phyloP scores from a whole-genome alignment of 2,888 invertebrate species.

The Molanna angustata region DNA sequence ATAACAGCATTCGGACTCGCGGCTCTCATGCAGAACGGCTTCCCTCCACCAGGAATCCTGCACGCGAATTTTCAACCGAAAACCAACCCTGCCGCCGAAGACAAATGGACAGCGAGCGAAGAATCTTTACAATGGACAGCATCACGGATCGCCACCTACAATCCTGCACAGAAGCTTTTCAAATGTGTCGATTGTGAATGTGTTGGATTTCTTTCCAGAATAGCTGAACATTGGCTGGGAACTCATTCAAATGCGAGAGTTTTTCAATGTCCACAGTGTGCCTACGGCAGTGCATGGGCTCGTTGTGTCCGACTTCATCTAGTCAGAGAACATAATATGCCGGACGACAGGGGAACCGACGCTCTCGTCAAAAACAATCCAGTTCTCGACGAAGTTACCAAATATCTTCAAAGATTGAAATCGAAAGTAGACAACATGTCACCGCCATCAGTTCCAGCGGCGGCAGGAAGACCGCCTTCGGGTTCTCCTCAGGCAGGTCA shows the following conservation, averaged over 20 bases:
- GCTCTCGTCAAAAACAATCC: conserved; percentile 68
- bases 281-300: conserved; percentile 74
- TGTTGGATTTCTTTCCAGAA: conserved; percentile 68
- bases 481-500: conserved; percentile 32
- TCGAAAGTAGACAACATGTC: conserved; percentile 53
- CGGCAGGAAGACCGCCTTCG: conserved; percentile 29
- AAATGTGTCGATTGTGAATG: conserved; percentile 74
- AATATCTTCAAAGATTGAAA: conserved; percentile 67
- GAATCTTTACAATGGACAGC: conserved; percentile 72
- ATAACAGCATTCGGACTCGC: conserved; percentile 72
- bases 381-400: conserved; percentile 69
- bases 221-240: conserved; percentile 76
- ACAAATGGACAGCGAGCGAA: conserved; percentile 68
- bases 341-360: conserved; percentile 61
- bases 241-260: conserved; percentile 67
- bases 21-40: conserved; percentile 73
- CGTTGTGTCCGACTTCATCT: conserved; percentile 71
- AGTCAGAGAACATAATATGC: conserved; percentile 67
- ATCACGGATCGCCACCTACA: conserved; percentile 78
- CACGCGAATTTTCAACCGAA: conserved; percentile 58
- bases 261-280: conserved; percentile 65
- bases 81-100: conserved; percentile 50
- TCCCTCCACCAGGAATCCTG: conserved; percentile 64
- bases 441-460: conserved; percentile 21
- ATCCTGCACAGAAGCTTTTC: conserved; percentile 71